Percentiles rank a stretch among this genome's conserved stretches.
Evolutionary conservation across 2,888 invertebrate species (phyloP).

Genomic region (Cryptocephalus primarius): DNA sequence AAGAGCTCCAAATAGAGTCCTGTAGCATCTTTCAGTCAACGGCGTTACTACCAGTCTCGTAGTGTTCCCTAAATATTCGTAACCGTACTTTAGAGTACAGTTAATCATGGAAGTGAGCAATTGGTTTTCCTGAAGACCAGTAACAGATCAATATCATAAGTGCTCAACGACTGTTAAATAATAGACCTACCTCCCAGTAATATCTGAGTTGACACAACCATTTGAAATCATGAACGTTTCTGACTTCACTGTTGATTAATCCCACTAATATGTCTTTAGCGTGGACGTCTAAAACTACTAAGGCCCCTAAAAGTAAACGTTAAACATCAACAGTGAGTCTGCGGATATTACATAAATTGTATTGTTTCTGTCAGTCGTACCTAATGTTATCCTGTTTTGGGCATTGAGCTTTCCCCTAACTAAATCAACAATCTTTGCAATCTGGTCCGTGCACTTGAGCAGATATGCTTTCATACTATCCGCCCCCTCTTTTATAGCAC

Average conservation of each 20-base stretch:
- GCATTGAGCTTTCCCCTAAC: slow-evolving; percentile 77
- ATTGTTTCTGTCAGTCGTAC: slow-evolving; percentile 26
- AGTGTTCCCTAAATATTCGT: slow-evolving; percentile 89
- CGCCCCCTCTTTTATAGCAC: slow-evolving; percentile 52
- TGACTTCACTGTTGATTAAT: slow-evolving; percentile 53
- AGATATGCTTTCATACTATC: slow-evolving; percentile 53
- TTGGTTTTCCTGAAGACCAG: slow-evolving; percentile 35
- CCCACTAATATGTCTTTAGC: slow-evolving; percentile 75
- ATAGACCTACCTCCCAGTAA: slow-evolving; percentile 59
- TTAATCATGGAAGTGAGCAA: slow-evolving; percentile 81
- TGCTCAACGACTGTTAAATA: background rate
- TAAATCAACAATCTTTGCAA: slow-evolving; percentile 70
- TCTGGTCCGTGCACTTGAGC: slow-evolving; percentile 62
- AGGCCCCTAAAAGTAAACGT: slow-evolving; percentile 49
- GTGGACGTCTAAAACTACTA: slow-evolving; percentile 89
- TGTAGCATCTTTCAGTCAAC: slow-evolving; percentile 83
- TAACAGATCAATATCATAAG: background rate
- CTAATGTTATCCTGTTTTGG: slow-evolving; percentile 81
- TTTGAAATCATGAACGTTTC: slow-evolving; percentile 70
- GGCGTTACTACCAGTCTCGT: slow-evolving; percentile 86
- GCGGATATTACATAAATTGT: too few species aligned
- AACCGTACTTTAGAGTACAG: slow-evolving; percentile 78
- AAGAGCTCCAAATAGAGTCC: slow-evolving; percentile 84
- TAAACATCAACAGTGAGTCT: too few species aligned
- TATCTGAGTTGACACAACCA: slow-evolving; percentile 85